Percentiles rank a stretch among this genome's conserved stretches.
Evolutionary conservation across 2,113 vertebrate species (phyloP).

Genomic region (Lycocorax pyrrhopterus): DNA sequence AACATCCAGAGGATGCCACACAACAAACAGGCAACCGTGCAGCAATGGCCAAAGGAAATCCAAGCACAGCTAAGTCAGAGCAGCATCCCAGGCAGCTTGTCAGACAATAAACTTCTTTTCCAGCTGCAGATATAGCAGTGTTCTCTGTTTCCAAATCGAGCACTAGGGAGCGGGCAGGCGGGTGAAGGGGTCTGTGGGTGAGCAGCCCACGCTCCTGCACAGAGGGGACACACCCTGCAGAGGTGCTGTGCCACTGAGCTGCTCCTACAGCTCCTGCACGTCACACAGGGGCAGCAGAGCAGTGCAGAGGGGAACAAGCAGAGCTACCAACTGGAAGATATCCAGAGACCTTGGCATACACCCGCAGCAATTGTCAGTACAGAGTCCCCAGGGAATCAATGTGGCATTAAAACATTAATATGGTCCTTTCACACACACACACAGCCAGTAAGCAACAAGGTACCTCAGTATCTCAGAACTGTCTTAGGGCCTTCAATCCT

Average conservation of each 20-base stretch:
- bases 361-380: background rate
- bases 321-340: background rate
- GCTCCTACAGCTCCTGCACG: background rate
- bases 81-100: background rate
- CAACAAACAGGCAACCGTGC: background rate
- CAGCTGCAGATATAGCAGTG: background rate
- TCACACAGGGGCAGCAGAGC: background rate
- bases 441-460: background rate
- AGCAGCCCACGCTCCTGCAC: background rate
- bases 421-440: no score
- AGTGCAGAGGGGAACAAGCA: background rate
- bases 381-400: background rate
- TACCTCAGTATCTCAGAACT: background rate
- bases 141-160: background rate
- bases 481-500: background rate
- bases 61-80: background rate
- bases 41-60: background rate
- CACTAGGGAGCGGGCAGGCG: background rate
- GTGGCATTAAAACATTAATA: background rate
- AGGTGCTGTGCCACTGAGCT: accelerated
- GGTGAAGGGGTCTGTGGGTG: accelerated
- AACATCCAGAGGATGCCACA: background rate
- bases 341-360: background rate
- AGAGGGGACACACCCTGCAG: no score
- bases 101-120: background rate